Conservation (phyloP, 2,113 vertebrate genomes). For the Gnathonemus echidnorhynchus region DNA sequence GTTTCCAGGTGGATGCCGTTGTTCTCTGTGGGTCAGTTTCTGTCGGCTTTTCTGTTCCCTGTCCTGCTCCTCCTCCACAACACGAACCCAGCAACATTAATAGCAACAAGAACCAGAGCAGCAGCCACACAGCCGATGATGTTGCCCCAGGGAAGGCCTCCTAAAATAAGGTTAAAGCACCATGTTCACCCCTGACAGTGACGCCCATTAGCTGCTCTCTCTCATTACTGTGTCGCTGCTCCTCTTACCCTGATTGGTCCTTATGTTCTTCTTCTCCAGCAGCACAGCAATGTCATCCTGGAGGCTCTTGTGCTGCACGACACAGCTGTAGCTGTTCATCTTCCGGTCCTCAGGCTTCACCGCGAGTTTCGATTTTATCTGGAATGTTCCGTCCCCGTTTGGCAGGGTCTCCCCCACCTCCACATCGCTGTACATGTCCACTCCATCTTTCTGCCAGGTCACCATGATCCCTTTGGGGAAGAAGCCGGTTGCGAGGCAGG, state of each 20-base stretch:
- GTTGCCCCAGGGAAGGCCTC: not conserved
- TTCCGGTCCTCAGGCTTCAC: constrained; percentile 13
- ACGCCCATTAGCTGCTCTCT: not conserved
- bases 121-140: not conserved
- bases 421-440: constrained; percentile 35
- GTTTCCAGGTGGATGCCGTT: not conserved
- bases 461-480: constrained; percentile 35
- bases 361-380: constrained; percentile 33
- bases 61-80: not conserved
- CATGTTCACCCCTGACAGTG: not conserved
- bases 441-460: constrained; percentile 28
- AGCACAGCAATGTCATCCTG: not conserved
- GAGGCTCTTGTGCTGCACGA: constrained; percentile 20
- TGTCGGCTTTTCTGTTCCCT: not conserved
- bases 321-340: constrained; percentile 16
- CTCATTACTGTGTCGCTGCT: too few species aligned
- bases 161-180: not conserved
- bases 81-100: not conserved
- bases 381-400: constrained; percentile 45
- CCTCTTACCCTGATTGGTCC: not conserved
- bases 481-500: constrained; percentile 47
- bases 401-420: constrained; percentile 31
- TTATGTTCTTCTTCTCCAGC: not conserved
- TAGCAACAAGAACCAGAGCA: not conserved
- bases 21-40: not conserved